Conservation (phyloP, 2,888 invertebrate species). For the Cremastinae sp. region DNA sequence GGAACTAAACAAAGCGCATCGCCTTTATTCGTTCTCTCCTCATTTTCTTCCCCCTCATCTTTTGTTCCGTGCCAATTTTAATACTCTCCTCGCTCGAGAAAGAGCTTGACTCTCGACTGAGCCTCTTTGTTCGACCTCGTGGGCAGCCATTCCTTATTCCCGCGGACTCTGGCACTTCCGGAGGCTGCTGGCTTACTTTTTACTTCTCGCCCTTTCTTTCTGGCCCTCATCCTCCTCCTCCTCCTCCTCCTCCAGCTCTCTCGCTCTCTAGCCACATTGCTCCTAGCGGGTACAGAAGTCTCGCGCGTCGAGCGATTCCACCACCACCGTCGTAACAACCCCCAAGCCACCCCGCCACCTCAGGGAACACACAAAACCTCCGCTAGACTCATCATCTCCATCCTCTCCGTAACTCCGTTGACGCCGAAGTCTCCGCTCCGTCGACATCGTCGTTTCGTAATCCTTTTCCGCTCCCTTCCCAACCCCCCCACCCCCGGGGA, state of each 20-base stretch:
- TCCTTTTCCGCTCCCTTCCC: constrained; percentile 18
- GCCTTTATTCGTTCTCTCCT: too few relatives aligned
- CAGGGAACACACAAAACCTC: constrained; percentile 36
- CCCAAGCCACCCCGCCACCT: constrained; percentile 43
- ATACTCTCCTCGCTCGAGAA: too few relatives aligned
- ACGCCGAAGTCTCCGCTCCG: constrained; percentile 27
- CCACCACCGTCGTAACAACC: constrained; percentile 31
- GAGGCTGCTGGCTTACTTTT: constrained; percentile 36
- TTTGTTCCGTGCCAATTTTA: too few relatives aligned
- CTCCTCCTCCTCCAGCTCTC: constrained; percentile 12
- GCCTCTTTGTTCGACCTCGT: constrained; percentile 16
- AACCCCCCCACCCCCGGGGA: background rate
- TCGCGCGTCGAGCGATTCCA: constrained; percentile 44
- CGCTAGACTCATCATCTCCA: constrained; percentile 38
- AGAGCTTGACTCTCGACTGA: constrained; percentile 32
- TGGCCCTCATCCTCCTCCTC: background rate
- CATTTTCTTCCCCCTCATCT: too few relatives aligned
- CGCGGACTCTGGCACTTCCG: constrained; percentile 43
- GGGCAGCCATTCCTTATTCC: constrained; percentile 44
- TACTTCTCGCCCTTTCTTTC: constrained; percentile 37
- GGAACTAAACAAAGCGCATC: too few relatives aligned
- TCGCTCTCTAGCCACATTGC: constrained; percentile 1
- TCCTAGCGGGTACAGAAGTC: constrained; percentile 37
- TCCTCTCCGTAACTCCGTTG: constrained; percentile 38
- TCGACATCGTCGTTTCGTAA: constrained; percentile 15